Evolutionary conservation across 2,797 vertebrate species (phyloP).

Genomic region (Antrozous pallidus): DNA sequence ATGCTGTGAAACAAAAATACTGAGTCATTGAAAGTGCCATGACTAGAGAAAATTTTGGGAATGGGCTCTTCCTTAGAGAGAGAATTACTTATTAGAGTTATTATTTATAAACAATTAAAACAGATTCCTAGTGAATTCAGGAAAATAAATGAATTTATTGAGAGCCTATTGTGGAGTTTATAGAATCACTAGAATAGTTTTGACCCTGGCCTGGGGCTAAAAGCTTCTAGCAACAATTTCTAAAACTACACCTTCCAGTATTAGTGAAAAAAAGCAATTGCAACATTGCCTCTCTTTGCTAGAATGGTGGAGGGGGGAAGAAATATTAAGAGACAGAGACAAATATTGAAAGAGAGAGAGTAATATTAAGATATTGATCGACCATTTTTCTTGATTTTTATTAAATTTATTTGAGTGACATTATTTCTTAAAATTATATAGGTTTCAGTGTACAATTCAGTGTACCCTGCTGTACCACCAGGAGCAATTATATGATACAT

Average conservation of each 20-base stretch:
- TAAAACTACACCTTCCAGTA: not conserved
- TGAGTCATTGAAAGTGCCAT: too few species aligned
- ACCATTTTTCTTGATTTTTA: not conserved
- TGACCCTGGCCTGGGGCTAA: not conserved
- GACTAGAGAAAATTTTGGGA: not conserved
- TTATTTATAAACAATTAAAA: not conserved
- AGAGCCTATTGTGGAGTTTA: not conserved
- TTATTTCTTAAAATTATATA: not conserved
- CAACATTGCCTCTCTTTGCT: not conserved
- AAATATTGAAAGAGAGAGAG: not conserved
- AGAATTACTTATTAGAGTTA: not conserved
- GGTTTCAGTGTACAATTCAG: not conserved
- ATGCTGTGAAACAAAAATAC: not conserved
- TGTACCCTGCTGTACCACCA: too few species aligned
- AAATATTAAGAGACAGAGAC: not conserved
- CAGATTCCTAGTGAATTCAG: not conserved
- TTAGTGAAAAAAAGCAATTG: not conserved
- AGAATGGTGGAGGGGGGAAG: not conserved
- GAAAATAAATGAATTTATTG: not conserved
- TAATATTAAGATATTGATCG: not conserved
- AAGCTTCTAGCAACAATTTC: not conserved
- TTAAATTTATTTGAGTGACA: not conserved
- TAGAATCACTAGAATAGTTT: not conserved
- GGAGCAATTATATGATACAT: not conserved
- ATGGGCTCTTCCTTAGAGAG: not conserved